Evolutionary conservation across 2,113 vertebrate genomes (phyloP).

Genomic region (Anthoscopus minutus): DNA sequence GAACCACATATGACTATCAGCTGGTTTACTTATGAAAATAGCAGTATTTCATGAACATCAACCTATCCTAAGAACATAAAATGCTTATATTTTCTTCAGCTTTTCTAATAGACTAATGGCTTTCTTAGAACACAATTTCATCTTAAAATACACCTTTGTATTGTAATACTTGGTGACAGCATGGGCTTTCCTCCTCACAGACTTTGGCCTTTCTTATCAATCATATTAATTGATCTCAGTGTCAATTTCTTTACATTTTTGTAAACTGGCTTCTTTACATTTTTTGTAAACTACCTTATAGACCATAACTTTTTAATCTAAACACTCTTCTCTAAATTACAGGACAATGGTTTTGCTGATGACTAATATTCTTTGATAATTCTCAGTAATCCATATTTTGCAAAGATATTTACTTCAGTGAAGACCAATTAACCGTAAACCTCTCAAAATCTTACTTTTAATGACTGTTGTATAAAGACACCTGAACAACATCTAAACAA

Average conservation of each 20-base stretch:
- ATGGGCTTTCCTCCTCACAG: background rate
- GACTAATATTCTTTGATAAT: background rate
- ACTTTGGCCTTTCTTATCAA: background rate
- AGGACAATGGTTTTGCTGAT: background rate
- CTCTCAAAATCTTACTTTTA: background rate
- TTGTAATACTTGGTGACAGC: background rate
- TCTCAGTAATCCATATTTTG: background rate
- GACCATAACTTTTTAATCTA: background rate
- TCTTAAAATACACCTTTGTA: background rate
- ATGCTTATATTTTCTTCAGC: background rate
- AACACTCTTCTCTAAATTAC: background rate
- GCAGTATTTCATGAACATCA: background rate
- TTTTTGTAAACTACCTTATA: background rate
- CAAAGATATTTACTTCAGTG: background rate
- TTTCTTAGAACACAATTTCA: background rate
- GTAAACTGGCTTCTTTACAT: background rate
- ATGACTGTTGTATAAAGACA: background rate
- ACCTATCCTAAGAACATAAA: background rate
- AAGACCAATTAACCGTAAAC: background rate
- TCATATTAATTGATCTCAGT: background rate
- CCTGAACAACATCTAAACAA: background rate
- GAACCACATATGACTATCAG: background rate
- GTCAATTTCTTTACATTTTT: background rate
- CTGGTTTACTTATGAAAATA: background rate
- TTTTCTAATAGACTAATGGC: background rate